phyloP scores from a whole-genome alignment of 2,797 vertebrate species.

The Muscicapa striata region DNA sequence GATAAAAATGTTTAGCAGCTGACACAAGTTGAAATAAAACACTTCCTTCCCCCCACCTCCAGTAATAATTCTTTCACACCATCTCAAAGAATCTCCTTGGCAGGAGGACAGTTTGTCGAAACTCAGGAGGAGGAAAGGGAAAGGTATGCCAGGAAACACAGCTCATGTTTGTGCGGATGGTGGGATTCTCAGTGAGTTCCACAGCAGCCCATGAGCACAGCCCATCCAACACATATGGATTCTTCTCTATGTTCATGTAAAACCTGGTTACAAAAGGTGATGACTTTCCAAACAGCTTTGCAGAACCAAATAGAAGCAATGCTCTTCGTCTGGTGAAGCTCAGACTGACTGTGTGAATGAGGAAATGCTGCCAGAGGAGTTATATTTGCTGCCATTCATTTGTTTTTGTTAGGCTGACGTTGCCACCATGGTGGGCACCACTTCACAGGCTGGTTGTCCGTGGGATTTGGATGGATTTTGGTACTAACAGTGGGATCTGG shows the following conservation, averaged over 20 bases:
- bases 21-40: constrained; percentile 44
- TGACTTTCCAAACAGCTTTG: neutral
- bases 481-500: neutral
- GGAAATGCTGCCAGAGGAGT: neutral
- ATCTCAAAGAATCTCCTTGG: constrained; percentile 6
- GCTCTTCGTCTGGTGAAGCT: neutral
- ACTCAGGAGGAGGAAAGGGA: neutral
- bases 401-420: neutral
- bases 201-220: neutral
- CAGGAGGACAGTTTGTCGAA: neutral
- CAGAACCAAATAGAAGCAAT: neutral
- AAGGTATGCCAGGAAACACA: constrained; percentile 10
- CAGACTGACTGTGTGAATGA: fast-evolving
- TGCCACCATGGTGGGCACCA: neutral
- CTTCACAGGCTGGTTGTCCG: fast-evolving
- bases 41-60: neutral
- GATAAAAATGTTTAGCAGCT: constrained; percentile 33
- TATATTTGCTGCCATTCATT: neutral
- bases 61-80: constrained; percentile 7
- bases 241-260: neutral
- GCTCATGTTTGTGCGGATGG: neutral
- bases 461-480: neutral
- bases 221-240: neutral
- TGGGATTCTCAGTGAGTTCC: neutral
- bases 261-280: neutral